These are phyloP conservation scores for Drosophila kikkawai DNA, from an alignment of 1,140 invertebrate genomes.

Conservation along the genomic window DNA sequence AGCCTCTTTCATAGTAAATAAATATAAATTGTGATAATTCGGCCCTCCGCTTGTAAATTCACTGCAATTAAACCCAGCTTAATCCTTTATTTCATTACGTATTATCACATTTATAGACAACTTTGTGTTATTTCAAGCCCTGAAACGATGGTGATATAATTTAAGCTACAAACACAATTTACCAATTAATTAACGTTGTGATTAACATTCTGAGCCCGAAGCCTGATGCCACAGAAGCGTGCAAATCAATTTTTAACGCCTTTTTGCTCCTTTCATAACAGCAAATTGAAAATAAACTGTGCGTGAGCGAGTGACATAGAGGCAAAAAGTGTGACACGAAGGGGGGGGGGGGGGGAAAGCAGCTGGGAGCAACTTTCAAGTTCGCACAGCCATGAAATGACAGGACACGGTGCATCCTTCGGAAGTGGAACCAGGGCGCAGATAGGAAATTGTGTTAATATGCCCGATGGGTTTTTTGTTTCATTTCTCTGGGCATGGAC, in stretches of 20 bases:
- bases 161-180: constrained; percentile 69
- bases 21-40: constrained; percentile 35
- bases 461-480: constrained; percentile 1
- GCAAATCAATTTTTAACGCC: constrained; percentile 74
- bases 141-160: constrained; percentile 43
- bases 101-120: constrained; percentile 53
- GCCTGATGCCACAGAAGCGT: constrained; percentile 37
- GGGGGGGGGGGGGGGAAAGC: background rate
- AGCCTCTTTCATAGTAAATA: constrained; percentile 23
- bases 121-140: constrained; percentile 2
- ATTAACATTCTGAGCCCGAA: constrained; percentile 55
- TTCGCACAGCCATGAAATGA: constrained; percentile 70
- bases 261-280: constrained; percentile 57
- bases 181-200: constrained; percentile 72
- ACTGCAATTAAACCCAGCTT: constrained; percentile 41
- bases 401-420: constrained; percentile 44
- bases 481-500: background rate
- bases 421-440: constrained; percentile 27
- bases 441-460: constrained; percentile 45
- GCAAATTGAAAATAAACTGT: constrained; percentile 70
- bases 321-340: constrained; percentile 6
- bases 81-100: constrained; percentile 69
- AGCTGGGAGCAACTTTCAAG: constrained; percentile 56
- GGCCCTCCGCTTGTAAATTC: constrained; percentile 32
- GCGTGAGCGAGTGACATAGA: constrained; percentile 31